Base-by-base conservation (phyloP, 2,888 invertebrate genomes). In the Aromia moschata region DNA sequence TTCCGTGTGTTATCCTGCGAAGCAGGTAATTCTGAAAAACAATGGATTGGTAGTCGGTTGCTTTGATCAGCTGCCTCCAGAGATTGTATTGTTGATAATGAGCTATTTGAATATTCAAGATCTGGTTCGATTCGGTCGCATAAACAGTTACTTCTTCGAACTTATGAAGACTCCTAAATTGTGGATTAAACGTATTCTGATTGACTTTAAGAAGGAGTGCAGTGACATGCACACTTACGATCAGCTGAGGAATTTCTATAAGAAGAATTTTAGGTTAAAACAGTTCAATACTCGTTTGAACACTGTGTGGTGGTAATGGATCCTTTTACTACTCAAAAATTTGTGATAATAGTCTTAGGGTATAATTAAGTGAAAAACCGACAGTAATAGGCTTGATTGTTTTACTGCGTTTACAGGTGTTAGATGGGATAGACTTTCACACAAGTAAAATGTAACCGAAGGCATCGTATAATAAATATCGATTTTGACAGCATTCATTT, bases 31-130 rank as follows among this genome's bases (percentile, higher is more conserved):
- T 52, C 65, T 72, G 44, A 52, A 45, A 15, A 31, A 37, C 18
- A 64, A 69, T 17, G 43, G 56, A 33, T 36, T 64, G 17, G 62
- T 60, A 44, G 57, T 60, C 58, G 73, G 80, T 14, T 75, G 78
- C 68, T 65, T 83, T 5, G 68, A 72, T 40, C 74, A 79, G 40
- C 62, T 83, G 46, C 83, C 83, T 3, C 60, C 65, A 0, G 83
- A 83, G 71, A 58, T 83, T 3, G 71, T 75, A 53, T 20, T 72
- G 0, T 53, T 72, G 30, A 79, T 82, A 20, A 55, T 77, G 33
- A 56, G 56, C 43, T 70, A 71, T 56, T 65, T 81, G 12, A 46
- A 58, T 15, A 64, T 60, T 5, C 46, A n/a, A 20, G 70, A 68
- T 47, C 53, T 76, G 9, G 40, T 56, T 9, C 64, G 43, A 30